Evolutionary conservation across 2,888 invertebrate genomes (phyloP).

Genomic region (Agriopis aurantiaria): DNA sequence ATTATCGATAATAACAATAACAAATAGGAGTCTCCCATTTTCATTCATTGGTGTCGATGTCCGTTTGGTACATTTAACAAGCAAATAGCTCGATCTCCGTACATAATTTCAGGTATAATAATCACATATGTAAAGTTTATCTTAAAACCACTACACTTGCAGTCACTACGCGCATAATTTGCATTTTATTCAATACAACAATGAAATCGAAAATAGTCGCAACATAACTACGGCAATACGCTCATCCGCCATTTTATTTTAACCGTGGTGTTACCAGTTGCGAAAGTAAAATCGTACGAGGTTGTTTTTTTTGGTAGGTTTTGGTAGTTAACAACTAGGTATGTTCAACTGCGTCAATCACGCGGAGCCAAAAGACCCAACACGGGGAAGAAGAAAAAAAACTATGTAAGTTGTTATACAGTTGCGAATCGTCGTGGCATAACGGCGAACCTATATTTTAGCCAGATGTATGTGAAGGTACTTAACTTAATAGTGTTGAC

Average conservation of each 20-base stretch:
- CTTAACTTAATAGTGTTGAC: too few relatives aligned
- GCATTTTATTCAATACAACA: conserved; percentile 65
- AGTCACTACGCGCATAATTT: conserved; percentile 57
- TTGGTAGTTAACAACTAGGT: not conserved
- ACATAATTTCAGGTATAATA: conserved; percentile 72
- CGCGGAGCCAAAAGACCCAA: too few relatives aligned
- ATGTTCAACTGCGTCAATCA: too few relatives aligned
- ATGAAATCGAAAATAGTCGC: conserved; percentile 63
- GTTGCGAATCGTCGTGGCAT: too few relatives aligned
- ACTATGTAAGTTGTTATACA: too few relatives aligned
- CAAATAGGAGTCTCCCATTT: conserved; percentile 82
- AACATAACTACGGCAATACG: conserved; percentile 69
- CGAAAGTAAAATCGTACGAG: not conserved
- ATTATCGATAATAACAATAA: conserved; percentile 74
- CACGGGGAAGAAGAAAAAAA: too few relatives aligned
- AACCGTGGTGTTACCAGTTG: conserved; percentile 39
- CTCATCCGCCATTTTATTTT: conserved; percentile 78
- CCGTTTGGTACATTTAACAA: conserved; percentile 66
- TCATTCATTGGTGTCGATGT: conserved; percentile 77
- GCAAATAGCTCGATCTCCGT: conserved; percentile 67
- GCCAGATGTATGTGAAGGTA: too few relatives aligned
- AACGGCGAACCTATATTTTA: too few relatives aligned
- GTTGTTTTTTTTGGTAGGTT: too few relatives aligned
- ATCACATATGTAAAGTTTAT: conserved; percentile 55
- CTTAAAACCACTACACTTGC: conserved; percentile 59